Evolutionary conservation across 92 coral and sea anemone genomes (phyloP).

Genomic region (Paramuricea clavata): DNA sequence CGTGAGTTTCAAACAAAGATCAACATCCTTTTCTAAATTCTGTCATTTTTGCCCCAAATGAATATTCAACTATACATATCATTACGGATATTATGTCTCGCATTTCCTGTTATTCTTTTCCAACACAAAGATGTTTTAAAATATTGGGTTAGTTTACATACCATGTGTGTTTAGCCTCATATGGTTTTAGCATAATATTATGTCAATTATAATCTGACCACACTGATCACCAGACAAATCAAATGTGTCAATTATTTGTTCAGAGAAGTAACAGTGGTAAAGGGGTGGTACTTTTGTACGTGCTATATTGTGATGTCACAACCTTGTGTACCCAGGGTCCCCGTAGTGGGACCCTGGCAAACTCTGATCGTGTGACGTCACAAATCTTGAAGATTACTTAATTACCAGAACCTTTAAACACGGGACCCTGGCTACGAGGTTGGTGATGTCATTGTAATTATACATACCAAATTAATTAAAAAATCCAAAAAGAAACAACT

Average conservation of each 20-base stretch:
- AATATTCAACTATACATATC: neutral
- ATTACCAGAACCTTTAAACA: too few species aligned
- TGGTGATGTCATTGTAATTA: too few species aligned
- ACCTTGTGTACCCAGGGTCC: too few species aligned
- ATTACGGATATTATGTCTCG: neutral
- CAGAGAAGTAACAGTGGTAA: neutral
- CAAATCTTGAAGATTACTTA: too few species aligned
- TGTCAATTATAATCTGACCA: neutral
- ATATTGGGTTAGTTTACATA: neutral
- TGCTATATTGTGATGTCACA: too few species aligned
- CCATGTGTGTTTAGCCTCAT: neutral
- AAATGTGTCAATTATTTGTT: neutral
- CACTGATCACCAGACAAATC: neutral
- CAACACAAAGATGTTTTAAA: neutral
- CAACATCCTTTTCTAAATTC: neutral
- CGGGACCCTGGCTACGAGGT: too few species aligned
- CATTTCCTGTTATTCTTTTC: constrained; percentile 16
- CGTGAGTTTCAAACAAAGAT: constrained; percentile 39
- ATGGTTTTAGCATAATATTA: neutral
- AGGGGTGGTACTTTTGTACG: neutral
- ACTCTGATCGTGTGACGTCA: too few species aligned
- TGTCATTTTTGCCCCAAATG: neutral
- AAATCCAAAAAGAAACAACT: too few species aligned
- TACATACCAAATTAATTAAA: too few species aligned
- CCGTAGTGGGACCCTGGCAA: too few species aligned